These are phyloP conservation scores for Tromatobia lineatoria DNA, from an alignment of 2,888 invertebrate species.

Conservation along the genomic window DNA sequence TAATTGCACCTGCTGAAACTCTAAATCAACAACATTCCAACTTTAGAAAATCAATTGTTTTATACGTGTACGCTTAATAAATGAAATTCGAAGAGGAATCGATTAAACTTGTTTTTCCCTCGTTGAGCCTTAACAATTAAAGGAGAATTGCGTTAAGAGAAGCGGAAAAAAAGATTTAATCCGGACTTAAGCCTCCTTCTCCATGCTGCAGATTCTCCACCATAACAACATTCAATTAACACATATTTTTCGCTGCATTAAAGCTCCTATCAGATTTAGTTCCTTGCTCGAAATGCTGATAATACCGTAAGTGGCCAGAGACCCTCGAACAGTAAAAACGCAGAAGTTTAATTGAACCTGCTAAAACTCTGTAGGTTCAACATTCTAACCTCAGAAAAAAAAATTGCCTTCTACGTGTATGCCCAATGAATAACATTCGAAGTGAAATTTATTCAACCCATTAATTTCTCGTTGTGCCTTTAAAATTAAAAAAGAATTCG, in stretches of 20 bases:
- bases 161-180: slow-evolving; percentile 26
- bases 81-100: slow-evolving; percentile 65
- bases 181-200: slow-evolving; percentile 19
- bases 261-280: no score
- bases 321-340: no score
- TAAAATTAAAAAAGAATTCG: slow-evolving; percentile 64
- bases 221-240: slow-evolving; percentile 28
- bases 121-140: slow-evolving; percentile 60
- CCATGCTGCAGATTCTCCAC: neutral
- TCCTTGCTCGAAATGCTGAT: no score
- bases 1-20: no score
- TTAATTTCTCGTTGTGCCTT: slow-evolving; percentile 59
- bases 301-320: no score
- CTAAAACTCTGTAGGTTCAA: neutral
- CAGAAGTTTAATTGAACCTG: no score
- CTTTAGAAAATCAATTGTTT: neutral
- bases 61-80: slow-evolving; percentile 59
- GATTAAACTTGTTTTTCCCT: slow-evolving; percentile 65
- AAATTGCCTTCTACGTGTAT: slow-evolving; percentile 31
- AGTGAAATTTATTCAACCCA: slow-evolving; percentile 65
- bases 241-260: neutral
- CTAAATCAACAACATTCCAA: neutral
- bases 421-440: slow-evolving; percentile 65
- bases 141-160: slow-evolving; percentile 49
- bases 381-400: no score